These are phyloP conservation scores for Paraescarpia echinospica DNA, from an alignment of 1,140 invertebrate species.

Conservation along the genomic window DNA sequence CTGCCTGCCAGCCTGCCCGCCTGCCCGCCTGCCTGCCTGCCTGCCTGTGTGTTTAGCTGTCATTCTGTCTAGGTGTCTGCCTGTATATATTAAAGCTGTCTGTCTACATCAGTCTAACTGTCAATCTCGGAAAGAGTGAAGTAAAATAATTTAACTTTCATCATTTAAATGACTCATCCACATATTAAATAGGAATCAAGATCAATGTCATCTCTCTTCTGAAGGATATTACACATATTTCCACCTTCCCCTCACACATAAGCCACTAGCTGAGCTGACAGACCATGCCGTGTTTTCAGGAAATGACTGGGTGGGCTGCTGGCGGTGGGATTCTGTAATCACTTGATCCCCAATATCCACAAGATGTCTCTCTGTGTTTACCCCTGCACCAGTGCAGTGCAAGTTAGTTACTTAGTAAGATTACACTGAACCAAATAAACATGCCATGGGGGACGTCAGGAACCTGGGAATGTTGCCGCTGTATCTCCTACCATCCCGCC, in stretches of 20 bases:
- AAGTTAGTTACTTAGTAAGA: conserved; percentile 6
- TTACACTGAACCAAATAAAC: neutral
- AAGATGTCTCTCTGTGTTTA: neutral
- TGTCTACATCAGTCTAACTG: too few species aligned
- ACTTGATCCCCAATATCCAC: neutral
- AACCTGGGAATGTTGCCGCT: neutral
- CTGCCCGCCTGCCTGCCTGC: too few species aligned
- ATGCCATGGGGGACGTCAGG: neutral
- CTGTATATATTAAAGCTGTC: too few species aligned
- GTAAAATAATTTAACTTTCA: neutral
- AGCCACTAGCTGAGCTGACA: neutral
- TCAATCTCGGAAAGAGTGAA: too few species aligned
- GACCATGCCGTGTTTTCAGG: neutral
- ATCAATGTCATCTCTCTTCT: neutral
- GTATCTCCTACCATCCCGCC: neutral
- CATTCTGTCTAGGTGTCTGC: too few species aligned
- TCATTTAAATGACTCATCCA: neutral
- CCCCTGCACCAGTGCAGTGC: neutral
- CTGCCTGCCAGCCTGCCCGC: too few species aligned
- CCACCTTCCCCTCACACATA: neutral
- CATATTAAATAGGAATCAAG: neutral
- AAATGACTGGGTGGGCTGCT: neutral
- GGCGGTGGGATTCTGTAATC: neutral
- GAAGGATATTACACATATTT: neutral
- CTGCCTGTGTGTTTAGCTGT: too few species aligned